Conservation (phyloP, 2,797 vertebrate genomes). For the Hydrolagus colliei region DNA sequence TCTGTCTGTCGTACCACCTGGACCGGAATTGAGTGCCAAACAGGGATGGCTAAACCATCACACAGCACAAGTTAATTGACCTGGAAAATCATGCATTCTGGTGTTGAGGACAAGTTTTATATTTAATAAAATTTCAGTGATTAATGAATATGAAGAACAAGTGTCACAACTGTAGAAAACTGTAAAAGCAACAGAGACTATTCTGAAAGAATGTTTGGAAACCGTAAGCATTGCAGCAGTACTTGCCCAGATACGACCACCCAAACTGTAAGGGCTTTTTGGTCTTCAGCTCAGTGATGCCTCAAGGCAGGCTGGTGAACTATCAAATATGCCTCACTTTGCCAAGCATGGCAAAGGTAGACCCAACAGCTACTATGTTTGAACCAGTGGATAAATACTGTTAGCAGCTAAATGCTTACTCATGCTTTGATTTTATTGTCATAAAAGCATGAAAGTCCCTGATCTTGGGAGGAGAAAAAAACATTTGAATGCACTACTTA, state of each 20-base stretch:
- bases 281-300: too few relatives aligned
- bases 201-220: too few relatives aligned
- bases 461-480: background rate
- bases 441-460: background rate
- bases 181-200: too few relatives aligned
- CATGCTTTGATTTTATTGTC: background rate
- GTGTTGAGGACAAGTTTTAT: background rate
- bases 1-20: conserved; percentile 24
- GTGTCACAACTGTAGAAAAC: too few relatives aligned
- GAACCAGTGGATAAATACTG: background rate
- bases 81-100: conserved; percentile 9
- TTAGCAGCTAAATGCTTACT: background rate
- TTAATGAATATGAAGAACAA: background rate
- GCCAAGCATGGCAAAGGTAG: too few relatives aligned
- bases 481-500: background rate
- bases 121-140: background rate
- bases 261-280: too few relatives aligned
- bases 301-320: too few relatives aligned
- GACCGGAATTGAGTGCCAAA: conserved; percentile 16
- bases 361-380: background rate
- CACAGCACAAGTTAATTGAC: background rate
- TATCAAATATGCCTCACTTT: too few relatives aligned
- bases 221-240: too few relatives aligned
- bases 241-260: too few relatives aligned
- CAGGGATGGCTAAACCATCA: background rate